Conservation (phyloP, 1,140 invertebrate species). For the Calephelis nemesis region DNA sequence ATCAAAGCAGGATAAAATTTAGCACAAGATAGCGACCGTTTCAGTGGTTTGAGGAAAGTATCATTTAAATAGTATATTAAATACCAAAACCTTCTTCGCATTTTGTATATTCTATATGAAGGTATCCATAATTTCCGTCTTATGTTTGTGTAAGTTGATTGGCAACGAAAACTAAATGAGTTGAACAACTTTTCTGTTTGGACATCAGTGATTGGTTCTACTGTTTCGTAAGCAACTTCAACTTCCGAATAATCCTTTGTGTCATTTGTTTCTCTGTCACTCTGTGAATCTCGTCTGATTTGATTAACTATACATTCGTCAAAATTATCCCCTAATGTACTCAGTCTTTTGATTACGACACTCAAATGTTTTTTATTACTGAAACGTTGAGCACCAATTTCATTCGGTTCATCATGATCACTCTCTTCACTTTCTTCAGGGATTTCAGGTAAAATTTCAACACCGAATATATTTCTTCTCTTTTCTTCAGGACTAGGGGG, state of each 20-base stretch:
- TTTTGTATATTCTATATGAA: conserved; percentile 65
- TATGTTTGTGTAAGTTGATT: conserved; percentile 56
- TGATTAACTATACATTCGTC: conserved; percentile 71
- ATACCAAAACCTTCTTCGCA: conserved; percentile 55
- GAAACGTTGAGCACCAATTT: conserved; percentile 29
- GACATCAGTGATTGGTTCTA: conserved; percentile 64
- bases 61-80: conserved; percentile 67
- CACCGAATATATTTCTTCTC: conserved; percentile 65
- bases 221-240: conserved; percentile 63
- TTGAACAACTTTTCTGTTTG: conserved; percentile 66
- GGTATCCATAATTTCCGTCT: conserved; percentile 61
- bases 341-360: conserved; percentile 72
- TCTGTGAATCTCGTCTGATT: conserved; percentile 57
- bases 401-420: conserved; percentile 47
- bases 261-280: conserved; percentile 39
- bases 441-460: conserved; percentile 75
- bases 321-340: conserved; percentile 71
- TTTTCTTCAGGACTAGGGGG: conserved; percentile 73
- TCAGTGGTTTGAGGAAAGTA: conserved; percentile 70
- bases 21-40: conserved; percentile 66
- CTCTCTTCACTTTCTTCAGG: conserved; percentile 72
- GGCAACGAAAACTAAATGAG: conserved; percentile 66
- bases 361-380: conserved; percentile 60
- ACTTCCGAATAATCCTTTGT: conserved; percentile 55
- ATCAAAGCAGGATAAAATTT: conserved; percentile 73